Conservation (phyloP, 2,113 vertebrate species). For the Tinamus guttatus region DNA sequence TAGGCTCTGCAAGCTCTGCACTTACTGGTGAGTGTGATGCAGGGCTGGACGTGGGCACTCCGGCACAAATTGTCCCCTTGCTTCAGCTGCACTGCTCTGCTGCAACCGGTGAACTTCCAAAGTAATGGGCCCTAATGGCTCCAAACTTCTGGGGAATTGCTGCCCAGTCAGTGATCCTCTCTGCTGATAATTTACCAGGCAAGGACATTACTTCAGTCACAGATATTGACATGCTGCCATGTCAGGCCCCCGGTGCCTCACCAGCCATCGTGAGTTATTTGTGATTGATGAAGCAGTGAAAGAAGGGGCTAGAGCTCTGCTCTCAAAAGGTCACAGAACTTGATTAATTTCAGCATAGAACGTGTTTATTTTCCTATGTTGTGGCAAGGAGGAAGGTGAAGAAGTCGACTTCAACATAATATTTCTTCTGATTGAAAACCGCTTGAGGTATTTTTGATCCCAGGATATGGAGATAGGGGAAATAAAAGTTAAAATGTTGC, state of each 20-base stretch:
- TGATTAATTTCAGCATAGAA: conserved; percentile 38
- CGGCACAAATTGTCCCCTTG: neutral
- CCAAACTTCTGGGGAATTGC: neutral
- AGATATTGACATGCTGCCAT: conserved; percentile 27
- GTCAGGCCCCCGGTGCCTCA: neutral
- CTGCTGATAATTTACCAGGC: conserved; percentile 29
- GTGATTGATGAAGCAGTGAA: conserved; percentile 56
- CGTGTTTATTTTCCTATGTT: neutral
- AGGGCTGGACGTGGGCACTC: neutral
- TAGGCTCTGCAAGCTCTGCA: neutral
- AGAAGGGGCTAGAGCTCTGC: conserved; percentile 8
- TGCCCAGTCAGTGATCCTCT: neutral
- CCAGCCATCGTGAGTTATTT: conserved; percentile 21
- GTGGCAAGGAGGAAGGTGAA: neutral
- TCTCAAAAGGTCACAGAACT: neutral
- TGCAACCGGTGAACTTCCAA: neutral
- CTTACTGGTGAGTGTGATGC: neutral
- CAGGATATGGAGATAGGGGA: neutral
- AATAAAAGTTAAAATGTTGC: neutral
- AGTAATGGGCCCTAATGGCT: neutral
- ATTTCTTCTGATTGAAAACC: neutral
- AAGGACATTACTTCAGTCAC: conserved; percentile 14
- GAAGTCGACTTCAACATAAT: neutral
- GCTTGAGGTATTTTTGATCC: neutral
- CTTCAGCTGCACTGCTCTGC: neutral